These are phyloP conservation scores for Orchestia grillus DNA, from an alignment of 1,140 invertebrate genomes.

Conservation along the genomic window DNA sequence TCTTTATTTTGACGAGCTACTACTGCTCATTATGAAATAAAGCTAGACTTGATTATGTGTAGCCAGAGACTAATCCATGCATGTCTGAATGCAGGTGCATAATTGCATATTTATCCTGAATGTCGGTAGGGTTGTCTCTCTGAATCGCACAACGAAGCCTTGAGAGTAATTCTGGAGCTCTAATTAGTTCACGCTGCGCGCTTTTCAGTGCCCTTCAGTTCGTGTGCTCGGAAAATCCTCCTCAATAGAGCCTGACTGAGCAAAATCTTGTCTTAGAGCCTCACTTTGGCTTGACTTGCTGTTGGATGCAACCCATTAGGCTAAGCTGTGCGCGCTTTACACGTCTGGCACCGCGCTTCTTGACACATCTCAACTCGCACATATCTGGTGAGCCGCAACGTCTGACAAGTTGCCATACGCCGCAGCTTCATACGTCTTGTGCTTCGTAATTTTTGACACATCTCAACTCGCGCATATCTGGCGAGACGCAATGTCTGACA, in stretches of 20 bases:
- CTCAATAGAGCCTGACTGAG: background rate
- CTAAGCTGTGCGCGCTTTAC: background rate
- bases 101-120: background rate
- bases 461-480: no score
- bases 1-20: background rate
- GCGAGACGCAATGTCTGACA: no score
- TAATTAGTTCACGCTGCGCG: background rate
- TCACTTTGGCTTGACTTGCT: background rate
- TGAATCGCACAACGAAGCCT: background rate
- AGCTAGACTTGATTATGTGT: background rate
- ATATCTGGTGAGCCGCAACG: no score
- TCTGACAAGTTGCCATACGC: no score
- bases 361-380: no score
- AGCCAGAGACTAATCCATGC: background rate
- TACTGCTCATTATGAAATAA: background rate
- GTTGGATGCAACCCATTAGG: background rate
- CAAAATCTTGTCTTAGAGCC: background rate
- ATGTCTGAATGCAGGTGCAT: background rate
- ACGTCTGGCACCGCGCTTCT: background rate
- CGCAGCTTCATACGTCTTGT: no score
- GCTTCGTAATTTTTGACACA: no score
- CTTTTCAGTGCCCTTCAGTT: background rate
- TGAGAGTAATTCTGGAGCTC: background rate
- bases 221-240: background rate
- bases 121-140: background rate